Conservation (phyloP, 2,113 vertebrate species). For the Apistogramma diplotaenia region DNA sequence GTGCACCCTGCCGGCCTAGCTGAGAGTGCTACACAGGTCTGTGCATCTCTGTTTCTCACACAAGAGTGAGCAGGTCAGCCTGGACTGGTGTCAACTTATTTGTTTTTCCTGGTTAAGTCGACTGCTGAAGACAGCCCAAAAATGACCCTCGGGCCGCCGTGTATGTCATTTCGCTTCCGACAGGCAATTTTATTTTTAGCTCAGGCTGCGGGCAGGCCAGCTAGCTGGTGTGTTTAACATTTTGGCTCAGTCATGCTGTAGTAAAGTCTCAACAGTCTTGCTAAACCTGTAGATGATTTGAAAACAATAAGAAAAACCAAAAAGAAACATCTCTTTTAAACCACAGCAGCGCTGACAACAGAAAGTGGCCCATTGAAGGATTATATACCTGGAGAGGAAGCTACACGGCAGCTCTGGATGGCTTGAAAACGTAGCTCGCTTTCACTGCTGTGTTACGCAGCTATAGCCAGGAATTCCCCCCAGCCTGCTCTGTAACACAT, state of each 20-base stretch:
- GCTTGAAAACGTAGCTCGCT: background rate
- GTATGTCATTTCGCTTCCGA: background rate
- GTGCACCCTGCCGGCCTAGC: background rate
- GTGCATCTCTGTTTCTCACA: background rate
- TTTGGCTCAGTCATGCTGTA: background rate
- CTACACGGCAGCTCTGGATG: slow-evolving; percentile 4
- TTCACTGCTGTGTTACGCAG: background rate
- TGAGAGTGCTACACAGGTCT: background rate
- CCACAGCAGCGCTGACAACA: background rate
- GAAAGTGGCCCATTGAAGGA: background rate
- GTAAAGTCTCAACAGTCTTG: background rate
- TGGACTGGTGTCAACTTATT: background rate
- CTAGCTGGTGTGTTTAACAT: background rate
- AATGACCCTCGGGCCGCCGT: fast-evolving
- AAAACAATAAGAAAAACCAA: slow-evolving; percentile 10
- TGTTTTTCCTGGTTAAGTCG: background rate
- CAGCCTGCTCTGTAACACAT: background rate
- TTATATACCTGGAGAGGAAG: background rate
- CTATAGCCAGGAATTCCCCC: background rate
- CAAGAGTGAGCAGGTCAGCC: background rate
- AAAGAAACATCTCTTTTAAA: background rate
- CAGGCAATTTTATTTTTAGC: background rate
- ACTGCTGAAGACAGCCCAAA: background rate
- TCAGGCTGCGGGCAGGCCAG: background rate
- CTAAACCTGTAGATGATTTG: background rate